Conservation (phyloP, 1,140 invertebrate genomes). For the Neodiprion lecontei region DNA sequence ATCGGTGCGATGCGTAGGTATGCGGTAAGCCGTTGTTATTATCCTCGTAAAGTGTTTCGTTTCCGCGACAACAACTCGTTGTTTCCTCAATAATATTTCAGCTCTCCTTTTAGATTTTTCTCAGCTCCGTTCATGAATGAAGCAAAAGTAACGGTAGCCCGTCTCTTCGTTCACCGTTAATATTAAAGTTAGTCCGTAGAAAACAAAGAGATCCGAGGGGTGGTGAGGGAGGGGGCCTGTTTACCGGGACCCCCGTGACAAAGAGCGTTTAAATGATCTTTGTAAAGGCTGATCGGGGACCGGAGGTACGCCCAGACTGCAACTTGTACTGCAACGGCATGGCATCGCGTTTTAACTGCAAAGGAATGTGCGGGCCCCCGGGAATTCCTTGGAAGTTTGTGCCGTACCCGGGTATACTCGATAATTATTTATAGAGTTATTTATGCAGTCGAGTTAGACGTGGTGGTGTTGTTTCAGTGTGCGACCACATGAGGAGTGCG, state of each 20-base stretch:
- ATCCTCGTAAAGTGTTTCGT: not conserved
- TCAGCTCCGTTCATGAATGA: too few relatives aligned
- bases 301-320: too few relatives aligned
- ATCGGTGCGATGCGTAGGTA: too few relatives aligned
- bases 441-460: not conserved
- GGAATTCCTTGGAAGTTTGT: not conserved
- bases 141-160: not conserved
- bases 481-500: too few relatives aligned
- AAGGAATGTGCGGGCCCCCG: not conserved
- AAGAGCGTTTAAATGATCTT: not conserved
- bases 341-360: not conserved
- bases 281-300: too few relatives aligned
- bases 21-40: not conserved
- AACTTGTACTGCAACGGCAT: too few relatives aligned
- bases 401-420: not conserved
- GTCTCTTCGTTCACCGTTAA: not conserved
- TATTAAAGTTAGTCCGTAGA: slow-evolving; percentile 12
- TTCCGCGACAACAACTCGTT: not conserved
- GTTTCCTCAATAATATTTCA: not conserved
- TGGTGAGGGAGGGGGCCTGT: slow-evolving; percentile 25
- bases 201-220: slow-evolving; percentile 9
- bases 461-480: not conserved
- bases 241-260: not conserved
- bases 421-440: slow-evolving; percentile 6
- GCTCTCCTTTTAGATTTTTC: too few relatives aligned